Conservation (phyloP, 2,797 vertebrate genomes). For the Phoebastria nigripes region DNA sequence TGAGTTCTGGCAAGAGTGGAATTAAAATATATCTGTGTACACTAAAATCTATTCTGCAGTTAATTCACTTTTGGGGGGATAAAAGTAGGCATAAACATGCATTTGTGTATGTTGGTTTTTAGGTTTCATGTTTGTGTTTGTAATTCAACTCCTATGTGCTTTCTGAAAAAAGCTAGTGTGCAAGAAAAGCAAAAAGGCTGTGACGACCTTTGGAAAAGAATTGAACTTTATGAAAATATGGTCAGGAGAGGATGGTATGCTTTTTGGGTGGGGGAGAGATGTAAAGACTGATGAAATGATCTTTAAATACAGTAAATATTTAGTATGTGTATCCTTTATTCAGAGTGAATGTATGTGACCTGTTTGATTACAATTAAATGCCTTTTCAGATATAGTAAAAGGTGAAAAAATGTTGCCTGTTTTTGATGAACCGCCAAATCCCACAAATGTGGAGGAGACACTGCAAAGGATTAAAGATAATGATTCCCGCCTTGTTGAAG, state of each 20-base stretch:
- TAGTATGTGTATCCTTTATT: neutral
- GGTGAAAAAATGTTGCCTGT: slow-evolving; percentile 92
- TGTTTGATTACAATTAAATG: neutral
- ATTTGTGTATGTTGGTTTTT: neutral
- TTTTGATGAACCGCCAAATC: slow-evolving; percentile 96
- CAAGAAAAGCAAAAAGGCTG: neutral
- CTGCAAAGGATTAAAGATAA: slow-evolving; percentile 91
- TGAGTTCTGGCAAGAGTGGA: neutral
- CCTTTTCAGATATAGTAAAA: slow-evolving; percentile 88
- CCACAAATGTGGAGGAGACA: slow-evolving; percentile 94
- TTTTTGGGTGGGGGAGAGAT: neutral
- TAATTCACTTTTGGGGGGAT: neutral
- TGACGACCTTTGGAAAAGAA: neutral
- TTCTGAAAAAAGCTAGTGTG: neutral
- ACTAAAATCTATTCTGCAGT: neutral
- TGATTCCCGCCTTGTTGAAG: slow-evolving; percentile 86
- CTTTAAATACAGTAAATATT: neutral
- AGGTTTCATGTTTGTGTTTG: neutral
- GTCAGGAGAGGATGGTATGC: neutral
- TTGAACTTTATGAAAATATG: neutral
- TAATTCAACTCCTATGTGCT: neutral
- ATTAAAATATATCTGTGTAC: neutral
- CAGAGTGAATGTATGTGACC: neutral
- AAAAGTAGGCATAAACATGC: neutral
- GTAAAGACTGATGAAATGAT: neutral